Base-by-base conservation (phyloP, 2,113 vertebrate genomes). In the Fukomys damarensis region DNA sequence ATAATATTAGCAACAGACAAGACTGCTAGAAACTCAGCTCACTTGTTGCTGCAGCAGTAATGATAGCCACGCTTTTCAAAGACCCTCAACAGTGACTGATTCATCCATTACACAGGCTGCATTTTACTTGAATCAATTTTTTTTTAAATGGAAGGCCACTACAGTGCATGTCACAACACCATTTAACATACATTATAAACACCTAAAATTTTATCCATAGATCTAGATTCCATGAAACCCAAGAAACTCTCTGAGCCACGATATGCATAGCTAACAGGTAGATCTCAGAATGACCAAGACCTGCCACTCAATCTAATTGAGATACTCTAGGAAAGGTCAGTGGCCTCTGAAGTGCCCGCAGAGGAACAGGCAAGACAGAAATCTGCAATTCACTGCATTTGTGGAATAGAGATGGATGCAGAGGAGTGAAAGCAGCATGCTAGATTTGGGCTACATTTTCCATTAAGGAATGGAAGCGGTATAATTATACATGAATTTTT, bases 181-280 rank as follows among this genome's bases (percentile, higher is more conserved):
- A 97, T 86, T 97, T 92, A 93, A 79, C 74, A 28, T 46, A 6
- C 46, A 90, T 92, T 93, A 89, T 65, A 93, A 89, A 19, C 8
- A 90, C 0, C 70, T 66, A 92, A 8, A 95, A 38, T 94, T 93
- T 89, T 82, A 86, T 6, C 82, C 93, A 97, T 76, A 94, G 97
- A 97, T 83, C 46, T 74, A 41, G 19, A 56, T 91, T 93, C 58
- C 13, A 0, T 82, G 12, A 94, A 66, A 66, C 28, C 98, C 97
- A 99, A 97, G 97, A 99, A 94, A 46, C 98, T 98, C 98, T 99
- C 97, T 0, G 98, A 98, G 19, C 98, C 99, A 98, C 99, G 99
- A 92, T 98, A 99, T 98, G 98, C 99, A 97, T 98, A 99, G 11
- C 98, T 98, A 93, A 98, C 98, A 41, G 98, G 98, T 26, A 99